Base-by-base conservation (phyloP, 2,888 invertebrate species). In the Xestobium rufovillosum region DNA sequence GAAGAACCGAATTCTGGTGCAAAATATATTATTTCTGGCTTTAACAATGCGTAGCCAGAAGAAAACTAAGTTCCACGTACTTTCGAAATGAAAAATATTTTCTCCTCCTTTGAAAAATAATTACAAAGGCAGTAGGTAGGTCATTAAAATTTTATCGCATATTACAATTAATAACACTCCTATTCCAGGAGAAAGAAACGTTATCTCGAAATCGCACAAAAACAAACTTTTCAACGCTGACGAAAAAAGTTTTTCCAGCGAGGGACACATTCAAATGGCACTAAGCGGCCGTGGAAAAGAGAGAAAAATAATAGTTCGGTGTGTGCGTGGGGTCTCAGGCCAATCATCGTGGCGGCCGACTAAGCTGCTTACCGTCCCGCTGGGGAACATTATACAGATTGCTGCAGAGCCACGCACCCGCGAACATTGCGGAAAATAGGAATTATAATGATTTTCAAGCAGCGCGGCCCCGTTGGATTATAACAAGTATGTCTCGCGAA, bases 341-440 rank as follows among this genome's bases (percentile, higher is more conserved):
- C 57, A 60, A 59, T 58, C 57, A 57, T 59, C 57, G 53, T 49
- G 54, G 52, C 52, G 52, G 47, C 49, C 50, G 51, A 50, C 55
- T 60, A 60, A 61, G 59, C 59, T 56, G 57, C 59, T 59, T 59
- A 60, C 53, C 53, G 56, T 56, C 51, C 60, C 59, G 44, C 42
- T 44, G 60, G 61, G 62, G 59, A 50, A 58, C 58, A 59, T 62
- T 60, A 61, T 56, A 59, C 59, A 61, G 62, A 62, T 62, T 61
- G 61, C 59, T 50, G 53, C 28, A 48, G 50, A 19, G n/a, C 23
- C 23, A 19, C 23, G 23, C 23, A 19, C 23, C 23, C 23, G 23
- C 44, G 41, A 46, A 45, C 47, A 42, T 41, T 42, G 42, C 45
- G 35, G 44, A 35, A 48, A 49, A 49, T 49, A 44, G 48, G 49